Evolutionary conservation across 92 coral and sea anemone species (phyloP).

Genomic region (Porites rus): DNA sequence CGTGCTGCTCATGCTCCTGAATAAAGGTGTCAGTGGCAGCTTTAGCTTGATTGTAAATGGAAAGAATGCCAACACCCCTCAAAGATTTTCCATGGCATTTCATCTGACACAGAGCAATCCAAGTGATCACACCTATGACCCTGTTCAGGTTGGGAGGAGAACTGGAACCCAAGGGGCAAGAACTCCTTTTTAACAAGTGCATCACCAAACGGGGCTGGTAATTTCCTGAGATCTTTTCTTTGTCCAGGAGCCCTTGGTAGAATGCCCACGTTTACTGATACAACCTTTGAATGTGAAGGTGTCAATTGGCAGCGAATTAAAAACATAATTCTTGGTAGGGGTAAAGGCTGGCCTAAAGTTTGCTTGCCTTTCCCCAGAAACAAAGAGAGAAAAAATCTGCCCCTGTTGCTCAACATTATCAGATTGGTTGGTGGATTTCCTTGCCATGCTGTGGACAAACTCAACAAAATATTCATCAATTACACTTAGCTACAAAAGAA

Average conservation of each 20-base stretch:
- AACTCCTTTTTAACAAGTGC: conserved; percentile 28
- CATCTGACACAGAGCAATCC: too few species aligned
- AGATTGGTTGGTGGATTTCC: conserved; percentile 37
- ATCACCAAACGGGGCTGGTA: conserved; percentile 60
- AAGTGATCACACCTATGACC: conserved; percentile 24
- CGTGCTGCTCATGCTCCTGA: background rate
- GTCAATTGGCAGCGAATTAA: conserved; percentile 25
- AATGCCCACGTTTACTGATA: conserved; percentile 5
- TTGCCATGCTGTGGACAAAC: conserved; percentile 57
- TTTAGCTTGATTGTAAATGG: conserved; percentile 5
- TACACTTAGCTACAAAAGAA: conserved; percentile 32
- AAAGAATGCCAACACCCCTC: conserved; percentile 66
- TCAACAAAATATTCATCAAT: conserved; percentile 67
- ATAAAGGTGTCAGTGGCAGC: conserved; percentile 6
- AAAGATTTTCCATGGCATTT: too few species aligned
- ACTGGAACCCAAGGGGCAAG: conserved; percentile 66
- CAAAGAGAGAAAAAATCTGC: conserved; percentile 54
- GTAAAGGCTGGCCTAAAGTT: conserved; percentile 59
- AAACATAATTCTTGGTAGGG: conserved; percentile 53
- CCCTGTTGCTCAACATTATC: conserved; percentile 38
- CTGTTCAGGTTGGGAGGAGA: background rate
- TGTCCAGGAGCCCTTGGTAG: conserved; percentile 48
- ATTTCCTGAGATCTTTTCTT: conserved; percentile 26
- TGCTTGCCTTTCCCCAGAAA: conserved; percentile 40
- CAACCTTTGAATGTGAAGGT: conserved; percentile 38